Conservation (phyloP, 2,797 vertebrate genomes). For the Diceros bicornis region DNA sequence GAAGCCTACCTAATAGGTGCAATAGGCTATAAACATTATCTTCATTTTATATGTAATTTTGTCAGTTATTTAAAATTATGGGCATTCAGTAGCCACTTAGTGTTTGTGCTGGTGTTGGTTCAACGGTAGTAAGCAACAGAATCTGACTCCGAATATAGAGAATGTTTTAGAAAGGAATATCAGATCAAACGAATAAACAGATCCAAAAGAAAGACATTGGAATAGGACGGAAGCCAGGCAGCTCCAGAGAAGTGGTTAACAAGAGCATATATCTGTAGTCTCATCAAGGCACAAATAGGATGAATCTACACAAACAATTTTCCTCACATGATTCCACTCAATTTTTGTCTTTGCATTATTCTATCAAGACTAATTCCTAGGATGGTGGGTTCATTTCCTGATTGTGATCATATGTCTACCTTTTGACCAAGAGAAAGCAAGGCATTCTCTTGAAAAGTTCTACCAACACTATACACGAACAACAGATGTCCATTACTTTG, state of each 20-base stretch:
- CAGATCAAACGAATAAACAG: slow-evolving; percentile 18
- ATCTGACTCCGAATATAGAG: slow-evolving; percentile 14
- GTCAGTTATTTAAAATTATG: slow-evolving; percentile 59
- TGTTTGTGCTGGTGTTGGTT: background rate
- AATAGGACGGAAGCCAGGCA: background rate
- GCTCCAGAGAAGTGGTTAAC: background rate
- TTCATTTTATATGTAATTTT: slow-evolving; percentile 41
- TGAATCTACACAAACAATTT: background rate
- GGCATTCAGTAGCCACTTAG: background rate
- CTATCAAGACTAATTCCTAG: background rate
- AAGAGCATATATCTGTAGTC: background rate
- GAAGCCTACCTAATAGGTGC: background rate
- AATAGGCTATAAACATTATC: background rate
- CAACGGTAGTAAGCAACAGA: slow-evolving; percentile 46
- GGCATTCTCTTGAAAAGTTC: slow-evolving; percentile 50
- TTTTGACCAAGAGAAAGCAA: slow-evolving; percentile 27
- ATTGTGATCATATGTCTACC: background rate
- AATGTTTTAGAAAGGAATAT: background rate
- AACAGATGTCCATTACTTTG: slow-evolving; percentile 53
- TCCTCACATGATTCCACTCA: background rate
- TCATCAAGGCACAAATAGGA: background rate
- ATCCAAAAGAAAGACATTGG: background rate
- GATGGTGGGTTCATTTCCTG: background rate
- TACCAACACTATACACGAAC: background rate
- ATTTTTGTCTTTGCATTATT: background rate